phyloP scores from a whole-genome alignment of 2,797 vertebrate species.

The Siniperca scherzeri region DNA sequence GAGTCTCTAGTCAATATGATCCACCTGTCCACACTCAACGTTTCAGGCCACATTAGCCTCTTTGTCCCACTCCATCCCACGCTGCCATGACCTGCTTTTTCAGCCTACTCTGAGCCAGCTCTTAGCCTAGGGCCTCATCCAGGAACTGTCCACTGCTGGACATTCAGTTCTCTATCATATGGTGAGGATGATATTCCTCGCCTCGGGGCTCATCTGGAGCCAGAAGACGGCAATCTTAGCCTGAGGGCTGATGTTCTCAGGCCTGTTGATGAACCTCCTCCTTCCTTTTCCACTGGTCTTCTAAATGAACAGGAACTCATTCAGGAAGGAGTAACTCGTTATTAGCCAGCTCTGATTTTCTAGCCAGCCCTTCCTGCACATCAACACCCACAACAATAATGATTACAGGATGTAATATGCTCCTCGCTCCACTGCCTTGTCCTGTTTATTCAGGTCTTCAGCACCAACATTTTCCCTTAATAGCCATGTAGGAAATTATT shows the following conservation, averaged over 20 bases:
- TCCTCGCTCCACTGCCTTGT: slow-evolving; percentile 64
- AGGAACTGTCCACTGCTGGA: slow-evolving; percentile 51
- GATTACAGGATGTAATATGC: slow-evolving; percentile 84
- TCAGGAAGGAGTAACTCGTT: slow-evolving; percentile 54
- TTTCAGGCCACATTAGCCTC: slow-evolving; percentile 55
- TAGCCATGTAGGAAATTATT: slow-evolving; percentile 76
- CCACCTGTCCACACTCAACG: slow-evolving; percentile 50
- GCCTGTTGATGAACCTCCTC: slow-evolving; percentile 29
- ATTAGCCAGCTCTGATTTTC: slow-evolving; percentile 70
- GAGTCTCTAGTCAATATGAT: slow-evolving; percentile 28
- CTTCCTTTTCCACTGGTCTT: slow-evolving; percentile 25
- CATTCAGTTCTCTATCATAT: slow-evolving; percentile 38
- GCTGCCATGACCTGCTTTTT: slow-evolving; percentile 55
- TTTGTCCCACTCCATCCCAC: slow-evolving; percentile 53
- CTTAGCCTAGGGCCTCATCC: slow-evolving; percentile 64
- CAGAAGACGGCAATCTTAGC: slow-evolving; percentile 35
- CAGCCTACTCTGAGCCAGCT: slow-evolving; percentile 45
- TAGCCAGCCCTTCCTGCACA: slow-evolving; percentile 56
- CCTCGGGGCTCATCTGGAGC: slow-evolving; percentile 48
- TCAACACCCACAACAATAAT: slow-evolving; percentile 80
- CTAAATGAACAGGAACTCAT: slow-evolving; percentile 71
- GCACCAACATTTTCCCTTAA: slow-evolving; percentile 73
- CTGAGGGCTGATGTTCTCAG: slow-evolving; percentile 36
- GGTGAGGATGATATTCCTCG: slow-evolving; percentile 37
- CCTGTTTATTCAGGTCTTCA: slow-evolving; percentile 75